Percentiles rank a stretch among this genome's conserved stretches.
These are phyloP conservation scores for Dascillus cervinus DNA, from an alignment of 2,888 invertebrate genomes.

Conservation along the genomic window DNA sequence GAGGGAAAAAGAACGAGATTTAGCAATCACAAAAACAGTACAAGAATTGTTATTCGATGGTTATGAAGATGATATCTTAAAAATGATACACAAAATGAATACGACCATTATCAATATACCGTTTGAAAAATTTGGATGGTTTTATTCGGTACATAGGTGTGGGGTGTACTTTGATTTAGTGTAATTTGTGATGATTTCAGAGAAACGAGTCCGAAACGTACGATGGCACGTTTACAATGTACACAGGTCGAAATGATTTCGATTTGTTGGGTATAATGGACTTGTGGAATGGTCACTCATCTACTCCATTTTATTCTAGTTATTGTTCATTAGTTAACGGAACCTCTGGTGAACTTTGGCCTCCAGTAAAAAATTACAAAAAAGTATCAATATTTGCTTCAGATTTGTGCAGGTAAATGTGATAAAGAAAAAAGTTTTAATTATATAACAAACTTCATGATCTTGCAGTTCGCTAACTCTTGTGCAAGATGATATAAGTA, in stretches of 20 bases:
- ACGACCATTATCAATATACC: constrained; percentile 51
- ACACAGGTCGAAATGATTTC: constrained; percentile 62
- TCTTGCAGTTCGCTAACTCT: constrained; percentile 40
- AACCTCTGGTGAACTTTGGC: constrained; percentile 74
- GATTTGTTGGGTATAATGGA: constrained; percentile 59
- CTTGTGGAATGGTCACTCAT: constrained; percentile 58
- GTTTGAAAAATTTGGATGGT: constrained; percentile 78
- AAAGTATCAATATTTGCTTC: constrained; percentile 61
- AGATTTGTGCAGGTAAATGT: constrained; percentile 66
- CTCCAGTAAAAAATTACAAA: constrained; percentile 54
- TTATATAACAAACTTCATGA: constrained; percentile 16
- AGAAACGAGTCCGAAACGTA: constrained; percentile 64
- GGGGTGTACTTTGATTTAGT: not conserved
- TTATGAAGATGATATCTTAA: constrained; percentile 64
- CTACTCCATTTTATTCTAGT: constrained; percentile 47
- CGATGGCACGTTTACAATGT: constrained; percentile 73
- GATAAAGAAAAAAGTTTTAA: not conserved
- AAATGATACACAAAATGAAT: constrained; percentile 48
- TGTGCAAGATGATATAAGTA: constrained; percentile 30
- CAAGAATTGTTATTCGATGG: constrained; percentile 72
- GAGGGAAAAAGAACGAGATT: constrained; percentile 43
- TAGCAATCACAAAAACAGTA: constrained; percentile 56
- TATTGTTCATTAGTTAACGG: constrained; percentile 65
- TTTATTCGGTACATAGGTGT: constrained; percentile 56
- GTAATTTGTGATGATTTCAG: constrained; percentile 42